Conservation (phyloP, 2,113 vertebrate genomes). For the Psilopsiagon aurifrons region DNA sequence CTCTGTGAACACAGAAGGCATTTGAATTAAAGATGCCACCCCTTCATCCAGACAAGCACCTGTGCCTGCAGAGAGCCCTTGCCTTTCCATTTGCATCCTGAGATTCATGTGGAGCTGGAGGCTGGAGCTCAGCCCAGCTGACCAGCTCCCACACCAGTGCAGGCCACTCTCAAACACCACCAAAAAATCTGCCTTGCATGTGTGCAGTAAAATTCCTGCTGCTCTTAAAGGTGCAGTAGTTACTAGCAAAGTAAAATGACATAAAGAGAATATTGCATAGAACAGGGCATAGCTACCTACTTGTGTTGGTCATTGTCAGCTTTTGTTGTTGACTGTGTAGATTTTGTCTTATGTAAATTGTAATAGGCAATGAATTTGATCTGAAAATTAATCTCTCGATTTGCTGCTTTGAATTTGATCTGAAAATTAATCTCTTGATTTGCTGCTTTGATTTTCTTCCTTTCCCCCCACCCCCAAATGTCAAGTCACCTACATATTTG, state of each 20-base stretch:
- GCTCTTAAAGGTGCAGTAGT: background rate
- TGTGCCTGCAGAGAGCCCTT: background rate
- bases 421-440: background rate
- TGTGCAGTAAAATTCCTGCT: background rate
- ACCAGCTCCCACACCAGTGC: background rate
- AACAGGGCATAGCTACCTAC: accelerated
- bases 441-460: background rate
- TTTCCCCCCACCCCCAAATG: accelerated
- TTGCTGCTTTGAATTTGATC: background rate
- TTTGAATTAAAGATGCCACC: background rate
- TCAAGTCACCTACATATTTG: background rate
- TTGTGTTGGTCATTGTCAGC: background rate
- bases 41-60: background rate
- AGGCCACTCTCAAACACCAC: background rate
- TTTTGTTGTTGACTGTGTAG: background rate
- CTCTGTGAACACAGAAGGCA: accelerated
- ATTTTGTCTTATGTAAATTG: background rate
- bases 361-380: background rate
- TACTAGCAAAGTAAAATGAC: background rate
- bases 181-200: background rate
- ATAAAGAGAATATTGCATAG: background rate
- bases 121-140: background rate
- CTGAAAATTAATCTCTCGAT: background rate
- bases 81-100: background rate
- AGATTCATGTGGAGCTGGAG: background rate